A percentile compares a stretch with the other conserved stretches of the same genome.
Conservation (phyloP, 2,113 vertebrate genomes). For the Drymodes brunneopygia region DNA sequence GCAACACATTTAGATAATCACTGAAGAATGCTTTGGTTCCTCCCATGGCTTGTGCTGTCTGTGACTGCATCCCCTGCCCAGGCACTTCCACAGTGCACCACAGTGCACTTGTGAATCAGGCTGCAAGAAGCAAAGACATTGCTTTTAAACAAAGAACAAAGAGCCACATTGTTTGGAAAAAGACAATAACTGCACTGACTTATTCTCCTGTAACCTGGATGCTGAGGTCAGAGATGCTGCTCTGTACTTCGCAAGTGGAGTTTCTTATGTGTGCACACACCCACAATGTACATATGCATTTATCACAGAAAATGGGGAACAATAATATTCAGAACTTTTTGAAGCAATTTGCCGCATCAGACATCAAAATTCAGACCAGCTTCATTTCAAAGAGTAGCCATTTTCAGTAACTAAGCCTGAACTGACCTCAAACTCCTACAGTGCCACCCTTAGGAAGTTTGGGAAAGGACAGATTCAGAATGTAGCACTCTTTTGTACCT, state of each 20-base stretch:
- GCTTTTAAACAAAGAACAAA: background rate
- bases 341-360: background rate
- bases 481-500: background rate
- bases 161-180: background rate
- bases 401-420: background rate
- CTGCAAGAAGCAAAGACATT: background rate
- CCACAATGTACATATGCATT: background rate
- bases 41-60: slow-evolving; percentile 40
- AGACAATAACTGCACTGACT: background rate
- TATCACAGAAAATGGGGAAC: background rate
- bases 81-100: background rate
- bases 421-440: background rate
- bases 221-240: background rate
- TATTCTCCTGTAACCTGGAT: background rate
- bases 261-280: background rate
- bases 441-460: background rate
- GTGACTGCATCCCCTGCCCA: slow-evolving; percentile 17
- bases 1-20: slow-evolving; percentile 58
- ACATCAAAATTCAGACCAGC: background rate
- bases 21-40: slow-evolving; percentile 60
- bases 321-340: background rate
- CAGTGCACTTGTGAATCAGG: background rate
- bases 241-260: background rate
- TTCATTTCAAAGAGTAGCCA: background rate
- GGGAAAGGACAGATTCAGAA: background rate